Conservation (phyloP, 2,888 invertebrate species). For the Pandemis heparana region DNA sequence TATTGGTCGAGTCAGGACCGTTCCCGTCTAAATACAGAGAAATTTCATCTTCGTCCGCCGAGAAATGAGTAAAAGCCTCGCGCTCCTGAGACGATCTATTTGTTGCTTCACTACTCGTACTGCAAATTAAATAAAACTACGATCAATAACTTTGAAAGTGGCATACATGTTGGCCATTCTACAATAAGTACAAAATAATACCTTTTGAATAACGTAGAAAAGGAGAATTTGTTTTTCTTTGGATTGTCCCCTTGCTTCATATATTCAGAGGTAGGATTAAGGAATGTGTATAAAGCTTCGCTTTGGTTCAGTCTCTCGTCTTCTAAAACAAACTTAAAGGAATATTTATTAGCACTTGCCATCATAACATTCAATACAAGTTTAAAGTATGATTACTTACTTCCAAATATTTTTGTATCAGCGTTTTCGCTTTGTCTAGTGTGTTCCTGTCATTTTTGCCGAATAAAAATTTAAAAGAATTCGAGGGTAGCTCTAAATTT, state of each 20-base stretch:
- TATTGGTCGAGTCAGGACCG: slow-evolving; percentile 67
- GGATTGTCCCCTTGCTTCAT: slow-evolving; percentile 92
- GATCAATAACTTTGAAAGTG: neutral
- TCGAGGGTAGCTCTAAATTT: slow-evolving; percentile 93
- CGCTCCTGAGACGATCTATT: slow-evolving; percentile 74
- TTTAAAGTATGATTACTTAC: slow-evolving; percentile 79
- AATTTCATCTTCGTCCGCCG: slow-evolving; percentile 93
- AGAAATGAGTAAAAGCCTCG: slow-evolving; percentile 87
- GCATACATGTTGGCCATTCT: neutral
- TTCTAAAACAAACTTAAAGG: slow-evolving; percentile 92
- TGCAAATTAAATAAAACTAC: slow-evolving; percentile 50
- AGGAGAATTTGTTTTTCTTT: slow-evolving; percentile 94
- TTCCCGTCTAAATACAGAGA: slow-evolving; percentile 91
- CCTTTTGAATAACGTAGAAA: slow-evolving; percentile 95
- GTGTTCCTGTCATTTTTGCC: slow-evolving; percentile 93
- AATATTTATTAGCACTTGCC: slow-evolving; percentile 13
- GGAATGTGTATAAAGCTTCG: slow-evolving; percentile 95
- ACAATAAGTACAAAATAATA: slow-evolving; percentile 58
- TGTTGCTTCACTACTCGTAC: slow-evolving; percentile 84
- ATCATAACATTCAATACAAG: neutral
- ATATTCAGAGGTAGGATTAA: slow-evolving; percentile 96
- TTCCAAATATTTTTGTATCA: slow-evolving; percentile 94
- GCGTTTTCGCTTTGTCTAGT: slow-evolving; percentile 92
- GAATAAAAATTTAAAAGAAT: slow-evolving; percentile 92
- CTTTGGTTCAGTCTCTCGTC: slow-evolving; percentile 95